These are phyloP conservation scores for Colius striatus DNA, from an alignment of 2,113 vertebrate genomes.

Conservation along the genomic window DNA sequence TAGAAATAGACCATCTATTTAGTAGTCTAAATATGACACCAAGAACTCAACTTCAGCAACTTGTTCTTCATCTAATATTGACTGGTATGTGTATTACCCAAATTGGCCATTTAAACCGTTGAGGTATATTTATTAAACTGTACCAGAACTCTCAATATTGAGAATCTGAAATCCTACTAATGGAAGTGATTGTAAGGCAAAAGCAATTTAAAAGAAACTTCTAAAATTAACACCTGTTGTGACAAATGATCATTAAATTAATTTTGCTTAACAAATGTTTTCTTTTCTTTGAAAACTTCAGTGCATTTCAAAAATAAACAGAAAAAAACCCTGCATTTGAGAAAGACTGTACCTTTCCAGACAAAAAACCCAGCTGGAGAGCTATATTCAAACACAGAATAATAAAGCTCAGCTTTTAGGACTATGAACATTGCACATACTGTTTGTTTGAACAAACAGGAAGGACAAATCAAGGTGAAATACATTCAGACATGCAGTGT, in stretches of 20 bases:
- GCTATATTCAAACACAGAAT: neutral
- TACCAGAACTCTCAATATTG: neutral
- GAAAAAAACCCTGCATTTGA: neutral
- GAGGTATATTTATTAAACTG: neutral
- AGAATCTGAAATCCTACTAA: neutral
- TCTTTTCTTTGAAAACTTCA: neutral
- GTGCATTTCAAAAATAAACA: neutral
- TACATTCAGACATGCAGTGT: neutral
- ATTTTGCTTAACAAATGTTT: neutral
- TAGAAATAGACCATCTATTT: neutral
- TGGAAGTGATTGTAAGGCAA: neutral
- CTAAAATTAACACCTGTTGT: neutral
- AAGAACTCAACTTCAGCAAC: neutral
- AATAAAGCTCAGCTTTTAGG: neutral
- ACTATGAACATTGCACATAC: neutral
- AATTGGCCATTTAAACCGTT: neutral
- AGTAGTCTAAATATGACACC: neutral
- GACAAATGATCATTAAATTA: neutral
- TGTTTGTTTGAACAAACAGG: slow-evolving; percentile 30
- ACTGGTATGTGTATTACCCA: neutral
- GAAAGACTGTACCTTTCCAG: neutral
- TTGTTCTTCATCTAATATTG: neutral
- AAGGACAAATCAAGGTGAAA: slow-evolving; percentile 68
- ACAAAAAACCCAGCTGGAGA: neutral
- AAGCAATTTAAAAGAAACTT: neutral